Conservation (phyloP, 2,888 invertebrate genomes). For the Tenodera sinensis region DNA sequence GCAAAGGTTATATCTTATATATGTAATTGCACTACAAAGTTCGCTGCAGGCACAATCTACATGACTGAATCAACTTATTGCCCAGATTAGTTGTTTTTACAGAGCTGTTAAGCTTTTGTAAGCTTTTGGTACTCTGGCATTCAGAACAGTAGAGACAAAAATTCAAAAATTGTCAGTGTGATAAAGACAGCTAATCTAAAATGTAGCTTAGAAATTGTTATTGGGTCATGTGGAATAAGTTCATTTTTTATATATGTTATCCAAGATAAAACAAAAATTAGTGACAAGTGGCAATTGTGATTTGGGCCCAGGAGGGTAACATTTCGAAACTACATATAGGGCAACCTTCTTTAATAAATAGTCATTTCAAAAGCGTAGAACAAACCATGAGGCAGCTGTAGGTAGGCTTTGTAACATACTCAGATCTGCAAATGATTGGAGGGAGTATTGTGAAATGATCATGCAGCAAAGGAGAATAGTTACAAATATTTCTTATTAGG, state of each 20-base stretch:
- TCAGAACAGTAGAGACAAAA: neutral
- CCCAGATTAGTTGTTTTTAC: neutral
- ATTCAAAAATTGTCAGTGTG: neutral
- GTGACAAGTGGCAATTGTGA: neutral
- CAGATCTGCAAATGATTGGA: neutral
- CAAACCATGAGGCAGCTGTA: too few relatives aligned
- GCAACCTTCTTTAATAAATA: neutral
- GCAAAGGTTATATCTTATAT: neutral
- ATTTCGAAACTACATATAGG: neutral
- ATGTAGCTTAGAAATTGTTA: neutral
- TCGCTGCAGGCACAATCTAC: neutral
- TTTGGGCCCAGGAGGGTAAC: conserved; percentile 7
- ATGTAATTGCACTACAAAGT: neutral
- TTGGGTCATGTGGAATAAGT: neutral
- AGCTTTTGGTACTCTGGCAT: neutral
- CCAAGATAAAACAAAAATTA: neutral
- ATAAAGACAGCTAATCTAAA: neutral
- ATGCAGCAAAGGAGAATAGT: neutral
- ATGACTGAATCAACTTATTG: neutral
- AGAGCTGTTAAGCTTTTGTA: neutral
- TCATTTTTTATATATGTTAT: neutral
- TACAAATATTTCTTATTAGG: neutral
- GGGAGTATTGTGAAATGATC: neutral
- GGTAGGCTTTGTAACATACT: neutral
- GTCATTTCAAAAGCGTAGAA: neutral